These are phyloP conservation scores for Psittacula derbiana DNA, from an alignment of 2,797 vertebrate species.

Conservation along the genomic window DNA sequence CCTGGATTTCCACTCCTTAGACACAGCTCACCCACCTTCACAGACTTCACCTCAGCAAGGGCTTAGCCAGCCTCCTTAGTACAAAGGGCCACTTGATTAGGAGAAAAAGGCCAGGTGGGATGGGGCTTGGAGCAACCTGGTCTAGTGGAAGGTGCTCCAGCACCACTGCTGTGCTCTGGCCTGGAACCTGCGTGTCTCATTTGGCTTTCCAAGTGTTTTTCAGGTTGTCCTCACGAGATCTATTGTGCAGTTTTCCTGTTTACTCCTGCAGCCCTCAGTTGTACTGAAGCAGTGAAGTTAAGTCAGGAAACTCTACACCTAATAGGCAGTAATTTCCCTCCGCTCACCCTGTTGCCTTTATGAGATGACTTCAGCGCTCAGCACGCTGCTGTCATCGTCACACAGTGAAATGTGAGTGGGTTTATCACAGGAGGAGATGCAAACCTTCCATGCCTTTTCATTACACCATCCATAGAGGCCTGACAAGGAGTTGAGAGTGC, in stretches of 20 bases:
- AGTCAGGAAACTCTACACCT: constrained; percentile 37
- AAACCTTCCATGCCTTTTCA: not conserved
- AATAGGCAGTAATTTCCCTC: not conserved
- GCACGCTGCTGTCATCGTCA: fast-evolving
- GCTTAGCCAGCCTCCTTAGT: not conserved
- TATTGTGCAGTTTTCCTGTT: constrained; percentile 56
- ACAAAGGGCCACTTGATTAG: not conserved
- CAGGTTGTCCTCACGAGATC: not conserved
- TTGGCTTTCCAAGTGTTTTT: not conserved
- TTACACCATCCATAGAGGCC: not conserved
- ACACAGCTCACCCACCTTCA: not conserved
- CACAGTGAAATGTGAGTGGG: fast-evolving
- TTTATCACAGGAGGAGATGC: not conserved
- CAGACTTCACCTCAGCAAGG: not conserved
- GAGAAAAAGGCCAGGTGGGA: not conserved
- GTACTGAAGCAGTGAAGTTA: not conserved
- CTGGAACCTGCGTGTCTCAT: not conserved
- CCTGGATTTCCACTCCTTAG: not conserved
- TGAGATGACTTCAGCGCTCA: not conserved
- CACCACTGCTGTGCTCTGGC: not conserved
- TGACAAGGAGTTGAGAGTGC: not conserved
- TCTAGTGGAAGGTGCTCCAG: not conserved
- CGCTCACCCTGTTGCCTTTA: not conserved
- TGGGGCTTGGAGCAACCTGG: not conserved
- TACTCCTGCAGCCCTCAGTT: not conserved